phyloP scores from a whole-genome alignment of 2,113 vertebrate genomes.

The Chaenogobius annularis region DNA sequence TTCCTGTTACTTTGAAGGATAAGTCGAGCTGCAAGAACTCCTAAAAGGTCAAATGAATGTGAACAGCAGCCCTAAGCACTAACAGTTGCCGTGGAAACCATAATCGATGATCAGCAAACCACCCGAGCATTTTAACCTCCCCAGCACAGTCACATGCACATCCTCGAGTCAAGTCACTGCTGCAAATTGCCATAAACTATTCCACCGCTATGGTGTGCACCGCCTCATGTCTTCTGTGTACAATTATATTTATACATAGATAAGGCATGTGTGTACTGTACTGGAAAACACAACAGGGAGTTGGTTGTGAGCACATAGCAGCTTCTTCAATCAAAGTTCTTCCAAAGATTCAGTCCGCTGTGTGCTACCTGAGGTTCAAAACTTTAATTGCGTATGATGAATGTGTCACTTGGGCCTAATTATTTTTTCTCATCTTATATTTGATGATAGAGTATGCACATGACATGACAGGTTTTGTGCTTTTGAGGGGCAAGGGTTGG shows the following conservation, averaged over 20 bases:
- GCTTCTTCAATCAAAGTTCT: not conserved
- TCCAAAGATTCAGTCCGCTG: not conserved
- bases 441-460: no score
- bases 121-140: not conserved
- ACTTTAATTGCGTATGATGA: no score
- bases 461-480: no score
- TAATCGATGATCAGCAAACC: not conserved
- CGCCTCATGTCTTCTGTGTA: not conserved
- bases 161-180: not conserved
- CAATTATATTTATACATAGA: not conserved
- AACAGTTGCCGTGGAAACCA: slow-evolving; percentile 7
- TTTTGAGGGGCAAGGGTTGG: no score
- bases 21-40: not conserved
- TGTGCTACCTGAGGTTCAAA: not conserved
- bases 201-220: not conserved
- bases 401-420: no score
- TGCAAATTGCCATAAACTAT: not conserved
- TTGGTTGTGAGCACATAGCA: not conserved
- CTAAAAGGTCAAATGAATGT: slow-evolving; percentile 12
- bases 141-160: not conserved
- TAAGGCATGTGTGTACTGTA: not conserved
- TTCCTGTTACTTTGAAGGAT: not conserved
- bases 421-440: no score
- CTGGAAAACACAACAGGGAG: not conserved
- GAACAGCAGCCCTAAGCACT: not conserved